Conservation (phyloP, 2,113 vertebrate species). For the Tautogolabrus adspersus region DNA sequence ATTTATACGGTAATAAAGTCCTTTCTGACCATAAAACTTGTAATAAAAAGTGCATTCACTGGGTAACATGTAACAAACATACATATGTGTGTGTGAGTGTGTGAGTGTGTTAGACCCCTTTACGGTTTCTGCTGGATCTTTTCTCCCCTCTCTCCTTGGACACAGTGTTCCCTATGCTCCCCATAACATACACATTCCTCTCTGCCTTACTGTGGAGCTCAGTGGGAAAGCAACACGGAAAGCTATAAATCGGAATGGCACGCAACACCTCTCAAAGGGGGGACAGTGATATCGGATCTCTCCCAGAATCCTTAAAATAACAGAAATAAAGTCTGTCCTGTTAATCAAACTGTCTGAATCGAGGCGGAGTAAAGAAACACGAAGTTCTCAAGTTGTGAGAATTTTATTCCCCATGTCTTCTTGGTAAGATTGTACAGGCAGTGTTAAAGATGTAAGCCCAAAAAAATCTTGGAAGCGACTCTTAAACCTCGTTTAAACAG, state of each 20-base stretch:
- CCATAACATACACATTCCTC: conserved; percentile 54
- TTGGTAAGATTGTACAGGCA: not conserved
- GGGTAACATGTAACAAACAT: conserved; percentile 4
- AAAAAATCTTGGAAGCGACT: not conserved
- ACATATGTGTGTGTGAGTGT: conserved; percentile 12
- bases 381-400: not conserved
- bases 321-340: not conserved
- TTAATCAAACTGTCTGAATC: conserved; percentile 3
- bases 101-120: not conserved
- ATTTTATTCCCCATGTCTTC: not conserved
- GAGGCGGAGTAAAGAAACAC: conserved; percentile 3
- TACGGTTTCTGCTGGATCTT: not conserved
- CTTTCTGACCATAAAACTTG: conserved; percentile 1
- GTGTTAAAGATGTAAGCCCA: not conserved
- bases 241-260: conserved; percentile 41
- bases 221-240: conserved; percentile 21
- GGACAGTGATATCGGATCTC: conserved; percentile 2
- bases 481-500: not conserved
- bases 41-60: conserved; percentile 37
- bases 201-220: conserved; percentile 36
- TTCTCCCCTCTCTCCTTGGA: conserved; percentile 11
- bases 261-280: conserved; percentile 18
- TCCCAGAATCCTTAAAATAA: conserved; percentile 15
- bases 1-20: conserved; percentile 31
- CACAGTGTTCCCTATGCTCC: conserved; percentile 52